Base-by-base conservation (phyloP, 2,113 vertebrate genomes). In the Tragelaphus strepsiceros region DNA sequence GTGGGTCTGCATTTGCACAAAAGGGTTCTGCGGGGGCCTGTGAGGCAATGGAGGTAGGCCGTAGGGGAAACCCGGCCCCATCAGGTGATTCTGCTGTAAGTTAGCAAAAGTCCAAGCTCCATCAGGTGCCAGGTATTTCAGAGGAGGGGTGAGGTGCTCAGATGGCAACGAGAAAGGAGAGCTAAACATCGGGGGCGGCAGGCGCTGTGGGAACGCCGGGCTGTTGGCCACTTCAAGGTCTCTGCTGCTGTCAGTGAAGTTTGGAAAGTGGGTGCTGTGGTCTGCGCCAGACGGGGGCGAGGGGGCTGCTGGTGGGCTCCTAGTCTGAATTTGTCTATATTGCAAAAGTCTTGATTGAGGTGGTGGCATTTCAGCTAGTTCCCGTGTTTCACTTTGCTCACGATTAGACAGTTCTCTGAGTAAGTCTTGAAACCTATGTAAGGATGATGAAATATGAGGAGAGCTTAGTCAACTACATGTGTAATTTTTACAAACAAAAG, bases 321-420 rank as follows among this genome's bases (percentile, higher is more conserved):
- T 99, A 98, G 99, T 98, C 98, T 99, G 99, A 30, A 99, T 99
- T 98, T 99, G 99, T 98, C 99, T 99, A 97, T 99, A 99, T 96
- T 99, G 99, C 98, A 99, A 99, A 98, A 99, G 99, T 93, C 99
- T 99, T 28, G 99, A 99, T 94, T 99, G 99, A 39, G 99, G 99
- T 54, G 99, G 99, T 12, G 99, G 99, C 99, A 99, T 99, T 90
- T 99, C 99, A 13, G 99, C 89, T 9, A 98, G 98, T 91, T 99
- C 99, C 94, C 99, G 99, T 51, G 98, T 99, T 97, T 99, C 99
- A 51, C 98, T 98, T 5, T 99, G 99, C 80, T 99, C 99, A 77
- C 99, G 99, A 64, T 99, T 99, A 58, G 99, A 99, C 95, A 99
- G 99, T 92, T 99, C 99, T 98, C 99, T 99, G 96, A 99, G 98